Evolutionary conservation across 2,797 vertebrate species (phyloP), one percentile per base, ranked within the genome.

Genomic region (Discoglossus pictus): DNA sequence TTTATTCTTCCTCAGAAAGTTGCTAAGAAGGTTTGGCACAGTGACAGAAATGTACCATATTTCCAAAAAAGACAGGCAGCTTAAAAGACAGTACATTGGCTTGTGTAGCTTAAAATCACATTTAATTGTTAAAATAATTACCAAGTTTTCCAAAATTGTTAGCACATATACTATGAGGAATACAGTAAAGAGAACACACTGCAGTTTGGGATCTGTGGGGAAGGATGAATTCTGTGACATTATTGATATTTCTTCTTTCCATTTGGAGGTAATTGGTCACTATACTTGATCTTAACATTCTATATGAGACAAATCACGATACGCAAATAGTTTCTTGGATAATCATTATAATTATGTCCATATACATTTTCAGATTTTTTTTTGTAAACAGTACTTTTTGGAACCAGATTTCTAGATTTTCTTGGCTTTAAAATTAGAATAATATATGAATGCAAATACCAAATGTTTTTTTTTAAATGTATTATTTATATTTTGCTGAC

Each of bases 21-120:
- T 82, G 0, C 0, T 2, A 7, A 86, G 63, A 79, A 88, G 83
- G 65, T 84, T 87, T 31, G 84, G 84, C 20, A 80, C 77, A 47
- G 80, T 86, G 60, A 78, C 78, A 1, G 79, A 84, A 15, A 88
- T 76, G n/a, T 86, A 88, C 71, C 83, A 85, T 68, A 88, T 80
- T 71, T 88, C 85, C 36, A 88, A 25, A 59, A 87, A 74, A 1
- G 87, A 86, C 2, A 88, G 74, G 0, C 81, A 81, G 10, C 79
- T 77, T 5, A 88, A 55, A 42, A 88, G 86, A 51, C 83, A 80
- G 56, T 87, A 88, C 82, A 87, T 88, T 39, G 86, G 82, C 0
- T 75, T 88, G n/a, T 83, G 81, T 47, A 88, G 72, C 1, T 72
- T 76, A 1, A 0, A 17, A 34, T 86, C 76, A 0, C 65, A 60